phyloP scores from a whole-genome alignment of 2,113 vertebrate species.

The Elanoides forficatus region DNA sequence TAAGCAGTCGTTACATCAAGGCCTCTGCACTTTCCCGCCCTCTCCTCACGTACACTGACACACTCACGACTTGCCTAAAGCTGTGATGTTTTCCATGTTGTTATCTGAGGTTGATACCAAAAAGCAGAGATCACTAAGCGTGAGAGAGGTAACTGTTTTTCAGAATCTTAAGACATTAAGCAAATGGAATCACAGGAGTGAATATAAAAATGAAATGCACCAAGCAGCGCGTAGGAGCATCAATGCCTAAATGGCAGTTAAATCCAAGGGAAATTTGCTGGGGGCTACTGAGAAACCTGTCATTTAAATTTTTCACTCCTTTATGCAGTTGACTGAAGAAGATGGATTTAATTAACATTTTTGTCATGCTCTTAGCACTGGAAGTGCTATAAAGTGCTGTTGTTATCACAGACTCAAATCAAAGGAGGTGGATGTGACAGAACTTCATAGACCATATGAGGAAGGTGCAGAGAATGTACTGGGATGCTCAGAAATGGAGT shows the following conservation, averaged over 20 bases:
- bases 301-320: background rate
- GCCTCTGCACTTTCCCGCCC: background rate
- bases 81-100: background rate
- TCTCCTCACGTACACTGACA: background rate
- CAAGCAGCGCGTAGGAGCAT: background rate
- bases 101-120: background rate
- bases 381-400: background rate
- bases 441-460: background rate
- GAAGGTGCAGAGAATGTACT: background rate
- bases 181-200: background rate
- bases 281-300: background rate
- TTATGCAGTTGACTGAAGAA: background rate
- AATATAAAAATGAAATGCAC: background rate
- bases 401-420: background rate
- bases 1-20: background rate
- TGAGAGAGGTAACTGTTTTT: background rate
- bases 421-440: background rate
- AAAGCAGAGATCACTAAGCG: background rate
- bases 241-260: background rate
- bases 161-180: background rate
- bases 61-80: background rate
- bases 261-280: conserved; percentile 11
- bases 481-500: background rate
- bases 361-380: background rate
- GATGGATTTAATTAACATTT: conserved; percentile 44